Evolutionary conservation across 2,888 invertebrate species (phyloP), one percentile per base, ranked within the genome.

Genomic region (Perizoma affinitatum): DNA sequence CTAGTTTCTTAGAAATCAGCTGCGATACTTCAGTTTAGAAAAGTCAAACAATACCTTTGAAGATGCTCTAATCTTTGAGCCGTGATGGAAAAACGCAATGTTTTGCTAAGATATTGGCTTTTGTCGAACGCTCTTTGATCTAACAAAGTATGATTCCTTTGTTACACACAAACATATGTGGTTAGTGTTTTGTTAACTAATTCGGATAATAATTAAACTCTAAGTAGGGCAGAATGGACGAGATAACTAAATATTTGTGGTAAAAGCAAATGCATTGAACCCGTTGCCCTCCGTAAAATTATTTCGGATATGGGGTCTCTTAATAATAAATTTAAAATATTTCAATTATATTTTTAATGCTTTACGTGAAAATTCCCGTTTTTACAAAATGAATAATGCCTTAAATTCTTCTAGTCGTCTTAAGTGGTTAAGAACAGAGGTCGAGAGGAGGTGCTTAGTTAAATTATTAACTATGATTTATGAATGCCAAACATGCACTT

Each of bases 41-140:
- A 22, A 56, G 71, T 55, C 63, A 71, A 76, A 74, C 76, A 75
- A 71, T 52, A n/a, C 11, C 55, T 55, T 55, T 60, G 43, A 50
- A 54, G 64, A 66, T 70, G 66, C 67, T 67, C 70, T 54, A 52
- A 60, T 53, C 55, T 61, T 51, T 58, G 58, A 62, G 59, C 47
- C 49, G 56, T 38, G 43, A 57, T 61, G 50, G 48, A 57, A 64
- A 65, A 61, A 61, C 58, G 61, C 44, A 61, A 59, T 66, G 65
- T 65, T 66, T 65, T 65, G 55, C 63, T 53, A 63, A 54, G 50
- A 55, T 59, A 58, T 49, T 36, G 36, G 56, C 50, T 51, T 35
- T 58, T 40, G 34, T 40, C 57, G 48, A 55, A 33, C 22, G 11
- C 47, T 50, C 53, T 58, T 58, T 54, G 59, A 59, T 54, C 44